These are phyloP conservation scores for Megalops atlanticus DNA, from an alignment of 2,113 vertebrate species.

Conservation along the genomic window DNA sequence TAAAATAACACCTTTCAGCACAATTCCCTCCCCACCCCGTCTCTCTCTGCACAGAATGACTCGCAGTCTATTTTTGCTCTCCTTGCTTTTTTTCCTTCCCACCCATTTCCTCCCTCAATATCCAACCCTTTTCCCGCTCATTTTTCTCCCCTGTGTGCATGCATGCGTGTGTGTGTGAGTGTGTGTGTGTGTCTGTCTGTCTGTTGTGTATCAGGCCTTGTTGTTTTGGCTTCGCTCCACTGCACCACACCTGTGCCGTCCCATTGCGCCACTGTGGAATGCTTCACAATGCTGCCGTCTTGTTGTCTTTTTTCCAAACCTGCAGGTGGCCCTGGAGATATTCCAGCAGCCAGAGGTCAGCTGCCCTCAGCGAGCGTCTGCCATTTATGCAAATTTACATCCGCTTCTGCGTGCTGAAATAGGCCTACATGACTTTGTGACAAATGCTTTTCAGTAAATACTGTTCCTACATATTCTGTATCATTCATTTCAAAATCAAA, in stretches of 20 bases:
- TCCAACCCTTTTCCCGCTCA: constrained; percentile 28
- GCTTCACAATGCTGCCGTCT: no score
- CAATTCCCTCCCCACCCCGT: constrained; percentile 16
- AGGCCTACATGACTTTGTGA: no score
- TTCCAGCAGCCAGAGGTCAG: neutral
- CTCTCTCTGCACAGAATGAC: constrained; percentile 65
- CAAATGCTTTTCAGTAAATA: no score
- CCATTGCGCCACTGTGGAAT: no score
- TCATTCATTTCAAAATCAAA: no score
- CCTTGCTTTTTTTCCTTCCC: constrained; percentile 63
- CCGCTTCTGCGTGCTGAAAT: no score
- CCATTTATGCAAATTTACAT: neutral
- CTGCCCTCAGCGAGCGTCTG: neutral
- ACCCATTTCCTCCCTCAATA: constrained; percentile 56
- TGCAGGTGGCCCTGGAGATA: neutral
- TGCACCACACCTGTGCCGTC: neutral
- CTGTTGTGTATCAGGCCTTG: neutral
- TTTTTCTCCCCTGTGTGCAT: no score
- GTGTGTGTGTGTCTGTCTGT: constrained; percentile 6
- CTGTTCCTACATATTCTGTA: no score
- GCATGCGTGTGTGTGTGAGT: constrained; percentile 10
- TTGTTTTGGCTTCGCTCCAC: neutral
- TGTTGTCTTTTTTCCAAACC: neutral
- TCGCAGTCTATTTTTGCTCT: constrained; percentile 73
- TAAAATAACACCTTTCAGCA: constrained; percentile 63